Evolutionary conservation across 2,888 invertebrate species (phyloP), one percentile per base, ranked within the genome.

Genomic region (Macaria liturata): DNA sequence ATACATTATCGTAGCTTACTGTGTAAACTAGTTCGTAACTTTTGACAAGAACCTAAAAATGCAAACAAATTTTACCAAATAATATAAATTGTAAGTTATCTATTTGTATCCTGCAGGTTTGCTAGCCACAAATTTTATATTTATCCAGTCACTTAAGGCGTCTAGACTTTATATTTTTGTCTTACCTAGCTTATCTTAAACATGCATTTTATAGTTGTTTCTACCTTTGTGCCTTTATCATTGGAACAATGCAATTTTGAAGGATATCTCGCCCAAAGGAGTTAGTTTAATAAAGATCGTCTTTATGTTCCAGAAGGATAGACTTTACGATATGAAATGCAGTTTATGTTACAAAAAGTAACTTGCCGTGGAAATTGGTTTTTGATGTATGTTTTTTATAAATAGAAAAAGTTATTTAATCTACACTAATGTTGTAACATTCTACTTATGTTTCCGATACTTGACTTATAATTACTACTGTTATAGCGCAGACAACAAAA

Each of bases 81-180:
- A 20, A 20, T 20, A 20, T 20, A 20, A 20, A 20, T 20, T 20
- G 20, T 20, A 20, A 20, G 20, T 20, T 20, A 20, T 6, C 34
- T 37, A 37, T 37, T 37, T 37, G 34, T 37, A 42, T 42, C 9
- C 34, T 46, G 46, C 53, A 43, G 49, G 53, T 49, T 53, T 42
- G 43, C 9, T 43, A 39, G 20, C 49, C 32, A 54, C 9, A 58
- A 46, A 53, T 42, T 57, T 52, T 45, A 49, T 53, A n/a, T 42
- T 42, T n/a, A 49, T 58, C 30, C 30, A 46, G 42, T 6, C 46
- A 49, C 32, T 57, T 48, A 49, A 49, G 4, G 40, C 43, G 59
- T 59, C 59, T 54, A 59, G 59, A 59, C 59, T 44, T 46, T 50
- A 9, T 59, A 54, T 59, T 54, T 50, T 46, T 20, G 42, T 54